These are phyloP conservation scores for Tenthredo scrophulariae DNA, from an alignment of 2,888 invertebrate genomes.

Conservation along the genomic window DNA sequence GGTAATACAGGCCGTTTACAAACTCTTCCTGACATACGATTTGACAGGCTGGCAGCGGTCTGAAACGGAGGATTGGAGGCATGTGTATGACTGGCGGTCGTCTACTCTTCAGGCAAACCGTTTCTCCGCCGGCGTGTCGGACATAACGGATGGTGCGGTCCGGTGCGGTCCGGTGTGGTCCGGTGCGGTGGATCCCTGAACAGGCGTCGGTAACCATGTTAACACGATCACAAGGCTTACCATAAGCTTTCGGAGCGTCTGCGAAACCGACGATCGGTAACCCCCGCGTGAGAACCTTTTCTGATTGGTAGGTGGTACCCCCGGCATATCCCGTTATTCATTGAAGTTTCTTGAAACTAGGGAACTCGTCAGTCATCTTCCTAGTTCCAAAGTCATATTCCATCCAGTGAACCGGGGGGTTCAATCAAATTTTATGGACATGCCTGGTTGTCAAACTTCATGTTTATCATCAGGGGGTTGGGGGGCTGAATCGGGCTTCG, in stretches of 20 bases:
- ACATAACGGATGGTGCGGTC: not conserved
- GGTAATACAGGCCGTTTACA: not conserved
- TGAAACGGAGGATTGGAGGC: not conserved
- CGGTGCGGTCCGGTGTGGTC: not conserved
- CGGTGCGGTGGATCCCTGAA: not conserved
- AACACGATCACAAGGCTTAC: not conserved
- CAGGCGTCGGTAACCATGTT: conserved; percentile 6
- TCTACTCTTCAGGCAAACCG: not conserved
- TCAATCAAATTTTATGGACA: not conserved
- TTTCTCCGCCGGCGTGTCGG: not conserved
- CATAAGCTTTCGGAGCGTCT: not conserved
- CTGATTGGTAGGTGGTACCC: not conserved
- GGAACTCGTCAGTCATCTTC: not conserved
- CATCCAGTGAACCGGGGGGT: not conserved
- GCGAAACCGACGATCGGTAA: conserved; percentile 15
- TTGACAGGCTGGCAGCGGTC: not conserved
- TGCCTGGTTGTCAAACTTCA: not conserved
- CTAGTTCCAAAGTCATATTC: not conserved
- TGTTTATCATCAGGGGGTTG: not conserved
- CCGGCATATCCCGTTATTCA: not conserved
- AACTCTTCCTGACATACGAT: not conserved
- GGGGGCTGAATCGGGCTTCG: not conserved
- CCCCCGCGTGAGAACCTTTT: not conserved
- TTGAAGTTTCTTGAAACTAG: not conserved
- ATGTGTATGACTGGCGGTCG: not conserved